phyloP scores from a whole-genome alignment of 2,797 vertebrate species.

The Tinamus major region DNA sequence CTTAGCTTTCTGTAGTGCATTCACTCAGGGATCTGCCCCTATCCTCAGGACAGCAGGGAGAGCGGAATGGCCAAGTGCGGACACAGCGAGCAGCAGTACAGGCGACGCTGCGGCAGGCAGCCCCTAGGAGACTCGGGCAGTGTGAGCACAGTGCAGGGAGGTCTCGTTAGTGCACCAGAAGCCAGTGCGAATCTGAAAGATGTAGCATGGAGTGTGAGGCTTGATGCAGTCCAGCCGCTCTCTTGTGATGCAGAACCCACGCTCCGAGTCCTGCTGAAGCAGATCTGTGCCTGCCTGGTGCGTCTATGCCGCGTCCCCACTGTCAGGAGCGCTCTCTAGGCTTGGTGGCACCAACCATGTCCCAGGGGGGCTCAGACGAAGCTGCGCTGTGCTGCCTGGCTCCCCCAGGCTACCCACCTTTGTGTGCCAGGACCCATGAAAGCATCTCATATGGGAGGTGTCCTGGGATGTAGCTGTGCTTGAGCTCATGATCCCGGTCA shows the following conservation, averaged over 20 bases:
- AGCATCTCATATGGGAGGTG: background rate
- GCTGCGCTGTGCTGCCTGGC: background rate
- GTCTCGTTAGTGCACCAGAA: background rate
- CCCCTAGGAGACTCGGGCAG: background rate
- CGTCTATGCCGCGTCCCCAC: accelerated
- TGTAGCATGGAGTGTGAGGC: background rate
- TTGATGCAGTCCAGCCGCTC: background rate
- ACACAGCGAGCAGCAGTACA: accelerated
- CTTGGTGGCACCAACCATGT: background rate
- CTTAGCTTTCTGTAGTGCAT: background rate
- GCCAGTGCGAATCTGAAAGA: background rate
- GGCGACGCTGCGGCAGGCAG: background rate
- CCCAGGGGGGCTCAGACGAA: background rate
- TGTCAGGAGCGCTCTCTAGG: background rate
- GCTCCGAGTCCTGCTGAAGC: background rate
- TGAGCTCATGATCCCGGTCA: background rate
- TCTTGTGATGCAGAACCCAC: accelerated
- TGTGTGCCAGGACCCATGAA: background rate
- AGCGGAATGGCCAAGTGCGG: background rate
- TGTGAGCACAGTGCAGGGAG: background rate
- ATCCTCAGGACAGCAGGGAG: background rate
- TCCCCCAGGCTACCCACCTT: background rate
- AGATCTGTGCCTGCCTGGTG: background rate
- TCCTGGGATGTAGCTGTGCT: background rate
- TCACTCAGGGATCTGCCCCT: background rate